Evolutionary conservation across 2,113 vertebrate genomes (phyloP).

Genomic region (Cariama cristata): DNA sequence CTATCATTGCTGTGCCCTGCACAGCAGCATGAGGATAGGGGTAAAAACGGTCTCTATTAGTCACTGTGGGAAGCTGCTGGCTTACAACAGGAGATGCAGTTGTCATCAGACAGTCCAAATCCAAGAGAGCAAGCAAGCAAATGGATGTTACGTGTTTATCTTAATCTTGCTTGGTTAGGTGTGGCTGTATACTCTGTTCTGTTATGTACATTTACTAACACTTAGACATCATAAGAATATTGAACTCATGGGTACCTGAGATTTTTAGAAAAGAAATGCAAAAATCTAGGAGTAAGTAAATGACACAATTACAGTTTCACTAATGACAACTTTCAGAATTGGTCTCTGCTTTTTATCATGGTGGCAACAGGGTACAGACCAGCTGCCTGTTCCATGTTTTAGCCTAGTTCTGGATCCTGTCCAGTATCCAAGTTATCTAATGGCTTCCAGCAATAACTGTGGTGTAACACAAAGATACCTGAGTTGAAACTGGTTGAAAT

Average conservation of each 20-base stretch:
- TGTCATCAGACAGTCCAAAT: background rate
- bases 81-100: background rate
- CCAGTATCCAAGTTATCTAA: background rate
- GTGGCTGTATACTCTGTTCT: background rate
- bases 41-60: background rate
- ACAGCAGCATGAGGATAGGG: background rate
- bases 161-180: background rate
- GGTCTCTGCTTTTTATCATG: background rate
- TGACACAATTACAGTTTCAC: accelerated
- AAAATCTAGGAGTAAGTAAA: background rate
- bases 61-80: background rate
- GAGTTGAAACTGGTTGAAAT: background rate
- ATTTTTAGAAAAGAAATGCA: background rate
- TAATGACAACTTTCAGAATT: background rate
- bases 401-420: background rate
- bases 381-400: background rate
- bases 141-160: background rate
- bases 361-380: background rate
- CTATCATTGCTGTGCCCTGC: background rate
- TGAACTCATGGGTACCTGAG: background rate
- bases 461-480: background rate
- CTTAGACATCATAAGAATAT: background rate
- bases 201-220: accelerated
- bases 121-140: background rate
- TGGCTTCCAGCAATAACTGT: background rate